Base-by-base conservation (phyloP, 1,140 invertebrate species). In the Ostrea edulis region DNA sequence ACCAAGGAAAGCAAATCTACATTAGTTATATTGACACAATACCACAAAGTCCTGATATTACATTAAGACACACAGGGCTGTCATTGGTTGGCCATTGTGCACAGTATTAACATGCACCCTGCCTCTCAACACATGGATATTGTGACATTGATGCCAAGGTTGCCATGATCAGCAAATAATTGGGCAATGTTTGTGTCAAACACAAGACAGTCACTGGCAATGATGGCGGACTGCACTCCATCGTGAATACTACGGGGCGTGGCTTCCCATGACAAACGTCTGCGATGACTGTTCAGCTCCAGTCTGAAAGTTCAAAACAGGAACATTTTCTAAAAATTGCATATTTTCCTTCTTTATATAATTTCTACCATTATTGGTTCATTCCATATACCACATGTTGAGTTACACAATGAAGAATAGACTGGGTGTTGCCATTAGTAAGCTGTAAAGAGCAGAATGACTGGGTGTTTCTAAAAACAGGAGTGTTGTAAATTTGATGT, bases 61-160 rank as follows among this genome's bases (percentile, higher is more conserved):
- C 4, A 62, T n/a, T 62, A 62, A 62, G 55, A 62, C 55, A 62
- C 55, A 62, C 17, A 25, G 68, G 29, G 25, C 65, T 29, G 68
- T 77, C 68, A 35, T 77, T 77, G 68, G 68, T 35, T 77, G 25
- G 68, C 29, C 68, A 29, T 17, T 77, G 17, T 17, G 17, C 55
- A 62, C 14, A 20, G n/a, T 62, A 20, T 5, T 29, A 25, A 62
- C 12, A 44, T 44, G 55, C 17, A 25, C 68, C 9, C 55, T 65
- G 25, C 85, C 82, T 89, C 87, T 90, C 90, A 93, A 89, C 93
- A 94, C 87, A 93, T 92, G 52, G 93, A 94, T 87, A 99, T 99
- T 93, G 99, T 99, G 89, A 99, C 99, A 96, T 99, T 99, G 91
- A 99, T 99, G 90, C 98, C 99, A 87, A 99, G 96, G 96, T 99